A percentile compares a stretch with the other conserved stretches of the same genome.
Evolutionary conservation across 2,888 invertebrate species (phyloP).

Genomic region (Exocentrus adspersus): DNA sequence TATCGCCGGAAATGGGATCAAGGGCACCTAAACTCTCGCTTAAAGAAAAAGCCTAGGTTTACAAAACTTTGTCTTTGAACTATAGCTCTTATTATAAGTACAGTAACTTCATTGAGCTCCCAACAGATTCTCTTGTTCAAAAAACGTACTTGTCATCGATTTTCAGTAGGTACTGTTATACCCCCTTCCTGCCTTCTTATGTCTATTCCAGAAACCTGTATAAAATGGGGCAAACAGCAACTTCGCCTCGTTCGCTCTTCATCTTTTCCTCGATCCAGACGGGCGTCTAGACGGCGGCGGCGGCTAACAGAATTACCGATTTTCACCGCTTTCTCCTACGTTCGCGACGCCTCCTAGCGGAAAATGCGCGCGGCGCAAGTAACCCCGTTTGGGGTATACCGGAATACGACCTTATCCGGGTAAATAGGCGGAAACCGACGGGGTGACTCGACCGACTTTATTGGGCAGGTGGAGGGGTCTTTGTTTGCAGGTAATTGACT

Average conservation of each 20-base stretch:
- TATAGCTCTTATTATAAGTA: too few species aligned
- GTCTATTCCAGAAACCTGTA: too few species aligned
- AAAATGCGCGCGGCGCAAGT: not conserved
- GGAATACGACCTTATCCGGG: not conserved
- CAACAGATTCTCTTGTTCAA: too few species aligned
- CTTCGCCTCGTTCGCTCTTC: not conserved
- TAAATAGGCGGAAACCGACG: not conserved
- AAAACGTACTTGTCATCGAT: too few species aligned
- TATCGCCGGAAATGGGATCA: not conserved
- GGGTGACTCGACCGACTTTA: not conserved
- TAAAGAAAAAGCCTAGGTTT: too few species aligned
- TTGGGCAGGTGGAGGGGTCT: not conserved
- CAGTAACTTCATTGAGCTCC: too few species aligned
- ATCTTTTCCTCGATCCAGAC: conserved; percentile 1
- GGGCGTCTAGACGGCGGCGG: conserved; percentile 1
- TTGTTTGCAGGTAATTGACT: not conserved
- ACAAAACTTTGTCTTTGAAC: too few species aligned
- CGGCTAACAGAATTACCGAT: too few species aligned
- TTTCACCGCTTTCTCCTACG: not conserved
- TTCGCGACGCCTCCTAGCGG: not conserved
- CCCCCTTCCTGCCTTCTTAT: too few species aligned
- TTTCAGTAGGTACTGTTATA: too few species aligned
- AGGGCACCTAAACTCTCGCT: not conserved
- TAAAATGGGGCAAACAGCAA: not conserved
- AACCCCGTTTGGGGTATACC: not conserved